These are phyloP conservation scores for Actinostola sp. DNA, from an alignment of 92 coral and sea anemone species.

Conservation along the genomic window DNA sequence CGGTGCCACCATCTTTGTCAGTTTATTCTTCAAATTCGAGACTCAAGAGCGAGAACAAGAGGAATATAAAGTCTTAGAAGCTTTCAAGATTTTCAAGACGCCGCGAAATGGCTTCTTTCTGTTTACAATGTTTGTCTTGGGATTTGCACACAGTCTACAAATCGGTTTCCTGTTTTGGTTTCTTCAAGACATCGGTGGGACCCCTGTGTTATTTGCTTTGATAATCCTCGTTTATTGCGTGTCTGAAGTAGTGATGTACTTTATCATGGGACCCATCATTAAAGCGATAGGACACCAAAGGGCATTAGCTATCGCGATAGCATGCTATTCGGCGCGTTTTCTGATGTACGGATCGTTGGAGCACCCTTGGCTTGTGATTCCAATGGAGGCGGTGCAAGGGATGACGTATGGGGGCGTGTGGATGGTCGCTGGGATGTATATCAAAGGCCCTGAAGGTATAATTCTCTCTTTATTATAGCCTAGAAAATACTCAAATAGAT, in stretches of 20 bases:
- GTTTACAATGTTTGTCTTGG: slow-evolving; percentile 66
- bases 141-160: slow-evolving; percentile 78
- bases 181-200: slow-evolving; percentile 84
- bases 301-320: slow-evolving; percentile 74
- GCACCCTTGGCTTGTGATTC: slow-evolving; percentile 79
- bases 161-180: slow-evolving; percentile 82
- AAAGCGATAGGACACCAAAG: slow-evolving; percentile 75
- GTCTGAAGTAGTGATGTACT: slow-evolving; percentile 78
- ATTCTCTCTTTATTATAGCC: too few species aligned
- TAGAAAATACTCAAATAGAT: too few species aligned
- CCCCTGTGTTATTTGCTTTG: slow-evolving; percentile 69
- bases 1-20: slow-evolving; percentile 71
- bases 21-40: slow-evolving; percentile 71
- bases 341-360: slow-evolving; percentile 76
- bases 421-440: slow-evolving; percentile 76
- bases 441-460: slow-evolving; percentile 77
- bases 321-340: slow-evolving; percentile 84
- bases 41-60: slow-evolving; percentile 31
- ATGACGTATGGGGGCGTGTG: slow-evolving; percentile 88
- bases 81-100: slow-evolving; percentile 61
- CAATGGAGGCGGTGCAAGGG: slow-evolving; percentile 87
- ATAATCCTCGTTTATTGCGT: slow-evolving; percentile 72
- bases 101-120: slow-evolving; percentile 76
- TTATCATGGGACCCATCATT: slow-evolving; percentile 54
- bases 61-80: slow-evolving; percentile 54